Base-by-base conservation (phyloP, 2,888 invertebrate species). In the Scaptomyza tumidula region DNA sequence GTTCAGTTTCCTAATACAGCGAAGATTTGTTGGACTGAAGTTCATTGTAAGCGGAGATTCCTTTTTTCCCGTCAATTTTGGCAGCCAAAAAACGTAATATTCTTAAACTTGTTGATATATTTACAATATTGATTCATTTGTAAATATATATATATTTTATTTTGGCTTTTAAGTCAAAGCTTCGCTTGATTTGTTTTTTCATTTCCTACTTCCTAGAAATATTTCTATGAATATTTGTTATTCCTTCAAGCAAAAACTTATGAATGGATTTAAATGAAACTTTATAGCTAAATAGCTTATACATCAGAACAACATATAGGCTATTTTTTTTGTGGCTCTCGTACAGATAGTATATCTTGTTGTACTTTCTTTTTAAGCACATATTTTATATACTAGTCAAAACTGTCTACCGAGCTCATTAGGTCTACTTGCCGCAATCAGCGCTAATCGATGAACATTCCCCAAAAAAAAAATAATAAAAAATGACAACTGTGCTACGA, bases 351-450 rank as follows among this genome's bases (percentile, higher is more conserved):
- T 29, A 37, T 31, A 9, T 43, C 19, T 37, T 11, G 3, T 43
- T 11, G 10, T 43, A 11, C 3, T 19, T 43, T 19, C 1, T 2
- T 16, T 31, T 14, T n/a, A 16, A 44, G 33, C 35, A 14, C 37
- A n/a, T 13, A 49, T 57, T 19, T 19, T 48, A 16, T 24, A 19
- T 31, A 48, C 19, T 45, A 33, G 16, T 53, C 16, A 9, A n/a
- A 16, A 49, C 5, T 46, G 72, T 72, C 75, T 68, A 58, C 53
- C 11, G 43, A 29, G 27, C 69, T 74, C 62, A 68, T 72, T 68
- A 69, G 69, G 52, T 43, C 59, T 58, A 58, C 14, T 69, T 68
- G 64, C 33, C 39, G 31, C 62, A 72, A 72, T 74, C 69, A 72
- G 49, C 53, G 56, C 41, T 71, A 54, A 67, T 67, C 68, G 68